Base-by-base conservation (phyloP, 2,113 vertebrate genomes). In the Columba livia region DNA sequence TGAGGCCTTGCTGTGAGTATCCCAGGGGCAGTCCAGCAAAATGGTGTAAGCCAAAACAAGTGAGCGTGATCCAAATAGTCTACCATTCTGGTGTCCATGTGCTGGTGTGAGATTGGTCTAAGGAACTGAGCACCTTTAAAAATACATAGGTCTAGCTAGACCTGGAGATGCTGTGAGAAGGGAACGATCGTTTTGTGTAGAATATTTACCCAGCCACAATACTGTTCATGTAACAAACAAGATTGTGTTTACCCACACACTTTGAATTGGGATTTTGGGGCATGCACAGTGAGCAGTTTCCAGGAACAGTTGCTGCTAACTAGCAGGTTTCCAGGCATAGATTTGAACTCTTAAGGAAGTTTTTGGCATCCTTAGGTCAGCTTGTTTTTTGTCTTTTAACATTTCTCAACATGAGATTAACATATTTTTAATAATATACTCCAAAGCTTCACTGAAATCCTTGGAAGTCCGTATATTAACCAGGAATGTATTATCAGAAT, bases 171-270 rank as follows among this genome's bases (percentile, higher is more conserved):
- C 14, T 70, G 28, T 21, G 34, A 28, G 69, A 83, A 57, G 48
- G 6, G 60, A 9, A 36, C 8, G 26, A 92, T 57, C 4, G 4
- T 70, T 88, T 71, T 3, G 5, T 18, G 13, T 4, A 78, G 29
- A 70, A 32, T 61, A 26, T 70, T 70, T 75, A 62, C 7, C 44
- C 14, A 65, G 12, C 8, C 9, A 17, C 69, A 57, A 66, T 6
- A 58, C 6, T 38, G 6, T 15, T 57, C 15, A 25, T 32, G 29
- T 25, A 42, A 60, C 19, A 89, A 75, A 42, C 29, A 36, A 61
- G 20, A 48, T 34, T 40, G 17, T 0, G 0, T 2, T 2, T 78
- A 38, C 32, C 23, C 36, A 72, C 32, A 42, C 16, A 36, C 11
- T 69, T 56, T 32, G 60, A 14, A 57, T 81, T 40, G 51, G 4